phyloP scores from a whole-genome alignment of 2,797 vertebrate genomes.

The Threskiornis aethiopicus region DNA sequence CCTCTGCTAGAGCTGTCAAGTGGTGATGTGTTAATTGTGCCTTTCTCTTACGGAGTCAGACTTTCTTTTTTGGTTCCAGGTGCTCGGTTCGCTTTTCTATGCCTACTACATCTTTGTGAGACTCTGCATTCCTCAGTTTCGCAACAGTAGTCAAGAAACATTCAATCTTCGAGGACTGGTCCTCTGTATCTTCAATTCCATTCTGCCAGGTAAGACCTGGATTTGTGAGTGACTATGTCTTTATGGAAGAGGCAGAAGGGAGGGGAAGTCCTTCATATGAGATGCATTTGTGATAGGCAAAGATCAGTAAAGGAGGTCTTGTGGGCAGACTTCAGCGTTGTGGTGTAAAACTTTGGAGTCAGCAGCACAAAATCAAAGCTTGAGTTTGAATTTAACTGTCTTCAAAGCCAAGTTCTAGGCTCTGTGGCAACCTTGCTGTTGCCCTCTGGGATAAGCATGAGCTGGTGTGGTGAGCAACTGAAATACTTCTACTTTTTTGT shows the following conservation, averaged over 20 bases:
- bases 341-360: neutral
- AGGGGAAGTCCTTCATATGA: neutral
- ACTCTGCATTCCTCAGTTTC: conserved; percentile 91
- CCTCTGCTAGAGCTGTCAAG: neutral
- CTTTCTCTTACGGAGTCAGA: neutral
- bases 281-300: neutral
- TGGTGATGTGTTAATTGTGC: neutral
- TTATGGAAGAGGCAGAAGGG: neutral
- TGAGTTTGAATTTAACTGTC: neutral
- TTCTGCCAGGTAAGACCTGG: conserved; percentile 85
- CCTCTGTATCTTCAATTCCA: conserved; percentile 94
- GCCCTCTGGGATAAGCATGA: neutral
- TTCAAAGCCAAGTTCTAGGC: neutral
- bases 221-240: neutral
- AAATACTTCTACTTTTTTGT: neutral
- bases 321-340: neutral
- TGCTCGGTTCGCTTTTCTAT: conserved; percentile 92
- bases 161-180: conserved; percentile 89
- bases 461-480: neutral
- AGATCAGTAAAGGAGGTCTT: neutral
- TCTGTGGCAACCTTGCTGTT: neutral
- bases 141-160: conserved; percentile 85
- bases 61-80: conserved; percentile 72
- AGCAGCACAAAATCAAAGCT: neutral
- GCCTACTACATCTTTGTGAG: conserved; percentile 93